phyloP scores from a whole-genome alignment of 2,888 invertebrate species.

The Lypha dubia region DNA sequence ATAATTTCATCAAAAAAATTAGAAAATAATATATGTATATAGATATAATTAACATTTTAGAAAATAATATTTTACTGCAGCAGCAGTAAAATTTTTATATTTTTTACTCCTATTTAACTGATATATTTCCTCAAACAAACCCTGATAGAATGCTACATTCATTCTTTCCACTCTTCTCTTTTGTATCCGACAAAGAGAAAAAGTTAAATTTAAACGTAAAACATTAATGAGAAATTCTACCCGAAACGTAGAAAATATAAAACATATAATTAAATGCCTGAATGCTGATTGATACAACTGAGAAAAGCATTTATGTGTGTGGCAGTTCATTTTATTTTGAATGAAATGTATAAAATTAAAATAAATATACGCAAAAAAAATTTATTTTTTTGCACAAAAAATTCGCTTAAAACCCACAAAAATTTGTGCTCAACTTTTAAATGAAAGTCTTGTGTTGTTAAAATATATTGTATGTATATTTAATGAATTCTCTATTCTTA shows the following conservation, averaged over 20 bases:
- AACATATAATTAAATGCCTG: constrained; percentile 23
- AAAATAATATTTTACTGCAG: no score
- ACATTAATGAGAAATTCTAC: background rate
- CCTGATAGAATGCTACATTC: background rate
- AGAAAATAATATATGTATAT: no score
- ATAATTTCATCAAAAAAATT: no score
- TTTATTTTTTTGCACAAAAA: background rate
- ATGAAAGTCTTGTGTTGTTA: background rate
- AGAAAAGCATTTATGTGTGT: background rate
- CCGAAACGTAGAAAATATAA: background rate
- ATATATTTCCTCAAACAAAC: background rate
- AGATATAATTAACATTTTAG: no score
- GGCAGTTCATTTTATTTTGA: constrained; percentile 8
- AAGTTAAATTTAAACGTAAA: background rate
- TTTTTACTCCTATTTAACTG: background rate
- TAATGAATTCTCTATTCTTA: background rate
- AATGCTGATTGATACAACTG: constrained; percentile 18
- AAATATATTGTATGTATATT: background rate
- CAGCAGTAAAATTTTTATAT: no score
- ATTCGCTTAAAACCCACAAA: constrained; percentile 1
- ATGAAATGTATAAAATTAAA: background rate
- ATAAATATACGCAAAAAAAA: background rate
- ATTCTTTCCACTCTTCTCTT: background rate
- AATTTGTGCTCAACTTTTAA: background rate
- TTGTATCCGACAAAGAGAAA: background rate